These are phyloP conservation scores for Dendroctonus valens DNA, from an alignment of 1,140 invertebrate species.

Conservation along the genomic window DNA sequence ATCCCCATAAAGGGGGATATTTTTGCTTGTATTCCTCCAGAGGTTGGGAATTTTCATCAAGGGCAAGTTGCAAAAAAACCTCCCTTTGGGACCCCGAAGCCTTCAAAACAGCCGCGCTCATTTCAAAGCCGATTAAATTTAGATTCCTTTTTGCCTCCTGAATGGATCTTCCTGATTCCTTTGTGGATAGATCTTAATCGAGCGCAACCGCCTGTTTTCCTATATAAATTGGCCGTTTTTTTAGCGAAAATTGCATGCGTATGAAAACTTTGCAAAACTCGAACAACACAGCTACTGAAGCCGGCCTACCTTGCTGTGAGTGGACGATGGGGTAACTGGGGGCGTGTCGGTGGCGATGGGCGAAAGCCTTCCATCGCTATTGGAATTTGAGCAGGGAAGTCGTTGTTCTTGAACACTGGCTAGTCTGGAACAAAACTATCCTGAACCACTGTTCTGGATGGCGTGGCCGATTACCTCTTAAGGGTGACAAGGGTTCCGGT, in stretches of 20 bases:
- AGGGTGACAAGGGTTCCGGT: constrained; percentile 94
- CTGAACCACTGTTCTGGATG: neutral
- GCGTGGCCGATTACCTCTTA: constrained; percentile 72
- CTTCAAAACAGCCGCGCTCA: too few species aligned
- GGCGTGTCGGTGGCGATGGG: constrained; percentile 61
- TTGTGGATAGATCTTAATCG: too few species aligned
- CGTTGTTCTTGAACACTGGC: constrained; percentile 94
- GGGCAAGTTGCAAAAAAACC: too few species aligned
- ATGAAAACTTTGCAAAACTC: neutral
- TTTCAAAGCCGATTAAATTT: too few species aligned
- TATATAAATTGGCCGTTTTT: neutral
- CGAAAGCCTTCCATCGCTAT: constrained; percentile 65
- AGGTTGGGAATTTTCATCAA: too few species aligned
- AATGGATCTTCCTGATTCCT: too few species aligned
- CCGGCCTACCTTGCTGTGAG: constrained; percentile 64
- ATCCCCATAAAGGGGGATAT: too few species aligned
- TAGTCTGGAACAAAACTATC: constrained; percentile 61
- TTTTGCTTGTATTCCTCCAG: too few species aligned
- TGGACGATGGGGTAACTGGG: constrained; percentile 64
- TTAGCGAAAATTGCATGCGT: constrained; percentile 4
- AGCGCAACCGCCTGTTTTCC: neutral
- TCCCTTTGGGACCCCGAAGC: too few species aligned
- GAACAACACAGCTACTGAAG: constrained; percentile 3
- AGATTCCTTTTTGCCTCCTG: too few species aligned
- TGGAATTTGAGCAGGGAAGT: constrained; percentile 63